Conservation (phyloP, 1,140 invertebrate genomes). For the Aricia agestis region DNA sequence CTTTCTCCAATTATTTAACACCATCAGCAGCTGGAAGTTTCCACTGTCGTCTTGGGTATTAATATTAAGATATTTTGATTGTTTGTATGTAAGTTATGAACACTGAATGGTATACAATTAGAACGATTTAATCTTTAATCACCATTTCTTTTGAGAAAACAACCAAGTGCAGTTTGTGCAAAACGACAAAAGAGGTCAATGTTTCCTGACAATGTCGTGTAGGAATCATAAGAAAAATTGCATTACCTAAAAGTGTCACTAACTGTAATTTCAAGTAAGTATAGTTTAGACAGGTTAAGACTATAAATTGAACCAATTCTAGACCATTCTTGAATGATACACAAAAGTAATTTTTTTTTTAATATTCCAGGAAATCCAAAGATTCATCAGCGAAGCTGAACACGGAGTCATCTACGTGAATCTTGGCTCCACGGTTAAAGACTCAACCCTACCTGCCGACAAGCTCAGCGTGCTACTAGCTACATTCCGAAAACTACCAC, state of each 20-base stretch:
- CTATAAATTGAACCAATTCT: too few relatives aligned
- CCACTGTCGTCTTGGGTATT: not conserved
- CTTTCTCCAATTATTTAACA: not conserved
- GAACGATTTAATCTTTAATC: too few relatives aligned
- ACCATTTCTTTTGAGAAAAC: too few relatives aligned
- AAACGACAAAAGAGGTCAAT: not conserved
- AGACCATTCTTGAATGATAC: too few relatives aligned
- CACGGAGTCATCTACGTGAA: slow-evolving; percentile 81
- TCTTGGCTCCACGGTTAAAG: slow-evolving; percentile 77
- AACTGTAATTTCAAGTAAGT: too few relatives aligned
- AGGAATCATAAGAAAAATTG: too few relatives aligned
- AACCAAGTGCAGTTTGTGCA: not conserved
- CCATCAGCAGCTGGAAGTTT: not conserved
- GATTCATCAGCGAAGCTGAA: slow-evolving; percentile 78
- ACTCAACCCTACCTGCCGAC: slow-evolving; percentile 77
- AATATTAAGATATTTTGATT: not conserved
- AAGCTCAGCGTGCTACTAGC: slow-evolving; percentile 78
- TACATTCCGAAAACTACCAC: slow-evolving; percentile 72
- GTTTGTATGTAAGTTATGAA: too few relatives aligned
- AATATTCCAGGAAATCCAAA: slow-evolving; percentile 75
- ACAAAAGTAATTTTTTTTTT: not conserved
- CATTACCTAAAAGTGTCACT: too few relatives aligned
- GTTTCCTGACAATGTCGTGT: not conserved
- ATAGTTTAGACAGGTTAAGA: too few relatives aligned
- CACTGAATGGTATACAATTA: too few relatives aligned